phyloP scores from a whole-genome alignment of 2,113 vertebrate species.

The Symphodus melops region DNA sequence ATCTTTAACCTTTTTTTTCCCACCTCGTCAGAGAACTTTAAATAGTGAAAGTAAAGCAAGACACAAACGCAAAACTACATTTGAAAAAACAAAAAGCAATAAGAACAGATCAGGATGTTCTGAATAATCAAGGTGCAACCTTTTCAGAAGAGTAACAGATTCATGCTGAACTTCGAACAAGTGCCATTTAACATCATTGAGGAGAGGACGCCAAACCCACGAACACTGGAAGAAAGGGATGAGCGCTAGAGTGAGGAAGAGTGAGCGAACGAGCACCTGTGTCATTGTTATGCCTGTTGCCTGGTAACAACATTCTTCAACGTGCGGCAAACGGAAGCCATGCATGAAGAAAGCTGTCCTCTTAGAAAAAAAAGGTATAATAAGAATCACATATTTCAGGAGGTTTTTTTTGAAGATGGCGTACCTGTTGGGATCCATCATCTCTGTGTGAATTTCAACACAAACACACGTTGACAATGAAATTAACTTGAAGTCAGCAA shows the following conservation, averaged over 20 bases:
- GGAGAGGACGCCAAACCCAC: constrained; percentile 56
- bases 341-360: constrained; percentile 76
- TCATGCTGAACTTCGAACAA: constrained; percentile 69
- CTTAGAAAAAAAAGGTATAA: constrained; percentile 46
- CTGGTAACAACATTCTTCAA: constrained; percentile 84
- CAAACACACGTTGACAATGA: constrained; percentile 56
- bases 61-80: neutral
- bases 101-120: constrained; percentile 31
- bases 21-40: neutral
- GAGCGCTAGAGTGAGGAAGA: constrained; percentile 41
- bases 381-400: constrained; percentile 70
- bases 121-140: constrained; percentile 38
- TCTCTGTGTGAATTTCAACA: constrained; percentile 43
- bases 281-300: constrained; percentile 89
- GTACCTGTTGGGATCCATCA: constrained; percentile 51
- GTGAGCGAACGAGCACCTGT: constrained; percentile 79
- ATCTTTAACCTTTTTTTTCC: neutral
- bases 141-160: constrained; percentile 48
- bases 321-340: constrained; percentile 69
- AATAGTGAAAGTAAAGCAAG: neutral
- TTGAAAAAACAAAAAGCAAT: neutral
- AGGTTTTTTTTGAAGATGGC: constrained; percentile 58
- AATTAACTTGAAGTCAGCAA: constrained; percentile 47
- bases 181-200: constrained; percentile 73
- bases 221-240: constrained; percentile 41